Evolutionary conservation across 2,113 vertebrate genomes (phyloP).

Genomic region (Bostrychus sinensis): DNA sequence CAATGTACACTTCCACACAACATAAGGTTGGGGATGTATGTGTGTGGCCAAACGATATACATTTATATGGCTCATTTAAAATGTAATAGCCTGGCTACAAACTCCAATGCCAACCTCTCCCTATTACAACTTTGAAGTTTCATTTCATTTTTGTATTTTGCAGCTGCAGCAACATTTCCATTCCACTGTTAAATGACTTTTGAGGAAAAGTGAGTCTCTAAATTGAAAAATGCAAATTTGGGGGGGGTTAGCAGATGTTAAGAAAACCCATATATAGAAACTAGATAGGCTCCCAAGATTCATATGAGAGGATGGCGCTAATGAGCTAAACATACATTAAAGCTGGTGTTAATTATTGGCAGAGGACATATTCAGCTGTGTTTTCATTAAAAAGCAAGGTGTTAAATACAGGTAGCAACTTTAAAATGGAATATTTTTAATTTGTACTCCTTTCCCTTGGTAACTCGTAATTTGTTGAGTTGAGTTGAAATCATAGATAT

Average conservation of each 20-base stretch:
- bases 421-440: no score
- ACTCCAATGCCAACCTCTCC: neutral
- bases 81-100: constrained; percentile 7
- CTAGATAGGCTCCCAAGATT: neutral
- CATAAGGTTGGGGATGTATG: neutral
- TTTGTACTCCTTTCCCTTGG: neutral
- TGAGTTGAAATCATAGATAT: no score
- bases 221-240: constrained; percentile 25
- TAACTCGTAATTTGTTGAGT: no score
- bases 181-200: constrained; percentile 17
- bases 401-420: neutral
- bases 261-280: neutral
- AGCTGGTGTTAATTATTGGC: neutral
- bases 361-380: neutral
- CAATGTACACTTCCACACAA: neutral
- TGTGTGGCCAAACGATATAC: constrained; percentile 1
- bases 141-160: constrained; percentile 19
- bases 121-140: constrained; percentile 6
- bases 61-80: constrained; percentile 8
- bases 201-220: neutral
- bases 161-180: neutral
- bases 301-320: neutral
- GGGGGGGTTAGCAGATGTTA: neutral
- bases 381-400: neutral
- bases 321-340: neutral